phyloP scores from a whole-genome alignment of 2,113 vertebrate species.

The Tyto alba region DNA sequence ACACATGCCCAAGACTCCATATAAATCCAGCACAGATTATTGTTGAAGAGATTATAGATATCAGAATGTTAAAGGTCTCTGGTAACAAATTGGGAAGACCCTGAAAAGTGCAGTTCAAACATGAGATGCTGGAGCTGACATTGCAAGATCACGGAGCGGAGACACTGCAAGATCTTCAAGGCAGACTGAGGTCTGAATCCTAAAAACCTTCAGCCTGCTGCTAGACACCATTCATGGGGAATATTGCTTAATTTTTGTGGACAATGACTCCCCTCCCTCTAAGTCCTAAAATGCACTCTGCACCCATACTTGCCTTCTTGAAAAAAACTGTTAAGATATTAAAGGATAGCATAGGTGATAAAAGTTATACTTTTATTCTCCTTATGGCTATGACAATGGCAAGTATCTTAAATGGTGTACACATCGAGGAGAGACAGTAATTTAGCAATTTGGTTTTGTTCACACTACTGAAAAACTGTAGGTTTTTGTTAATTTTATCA shows the following conservation, averaged over 20 bases:
- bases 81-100: neutral
- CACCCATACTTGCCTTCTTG: neutral
- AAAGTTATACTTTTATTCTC: neutral
- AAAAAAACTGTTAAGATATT: neutral
- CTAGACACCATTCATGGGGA: neutral
- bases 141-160: neutral
- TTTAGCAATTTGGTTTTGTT: neutral
- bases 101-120: neutral
- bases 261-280: neutral
- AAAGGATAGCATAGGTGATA: neutral
- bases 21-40: neutral
- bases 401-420: neutral
- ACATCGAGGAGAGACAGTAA: neutral
- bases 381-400: neutral
- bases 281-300: neutral
- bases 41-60: neutral
- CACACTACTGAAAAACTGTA: neutral
- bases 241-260: neutral
- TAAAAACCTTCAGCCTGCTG: neutral
- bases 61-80: neutral
- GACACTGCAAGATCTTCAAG: neutral
- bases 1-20: neutral
- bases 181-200: neutral
- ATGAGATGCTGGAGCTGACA: neutral
- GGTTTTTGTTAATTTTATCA: neutral